A percentile compares a stretch with the other conserved stretches of the same genome.
Evolutionary conservation across 30 jellyfish, hydroid and myxozoan genomes (phyloP).

Genomic region (Chrysaora quinquecirrha): DNA sequence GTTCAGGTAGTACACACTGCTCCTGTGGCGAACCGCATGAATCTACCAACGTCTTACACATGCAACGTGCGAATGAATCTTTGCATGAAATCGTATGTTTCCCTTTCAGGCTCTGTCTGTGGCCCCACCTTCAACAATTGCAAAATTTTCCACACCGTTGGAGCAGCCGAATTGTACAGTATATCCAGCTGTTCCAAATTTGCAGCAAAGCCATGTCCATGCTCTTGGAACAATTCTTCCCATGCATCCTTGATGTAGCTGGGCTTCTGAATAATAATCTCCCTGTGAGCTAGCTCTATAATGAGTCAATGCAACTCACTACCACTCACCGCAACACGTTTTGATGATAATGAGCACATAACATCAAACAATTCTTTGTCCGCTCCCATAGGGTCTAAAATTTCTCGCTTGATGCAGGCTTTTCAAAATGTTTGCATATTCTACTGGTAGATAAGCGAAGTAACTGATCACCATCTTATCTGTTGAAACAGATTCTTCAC

Average conservation of each 20-base stretch:
- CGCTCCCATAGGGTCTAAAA: background rate
- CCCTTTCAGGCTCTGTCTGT: too few species aligned
- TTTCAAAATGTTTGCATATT: too few species aligned
- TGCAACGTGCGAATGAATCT: too few species aligned
- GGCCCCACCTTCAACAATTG: too few species aligned
- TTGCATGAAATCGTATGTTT: too few species aligned
- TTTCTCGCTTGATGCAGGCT: background rate
- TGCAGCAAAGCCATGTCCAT: too few species aligned
- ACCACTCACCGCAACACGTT: background rate
- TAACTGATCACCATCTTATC: background rate
- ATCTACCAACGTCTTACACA: too few species aligned
- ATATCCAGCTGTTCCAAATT: background rate
- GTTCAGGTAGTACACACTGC: too few species aligned
- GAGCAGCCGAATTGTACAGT: too few species aligned
- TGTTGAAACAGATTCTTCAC: background rate
- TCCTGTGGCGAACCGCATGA: too few species aligned
- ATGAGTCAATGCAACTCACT: background rate
- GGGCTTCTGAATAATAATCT: background rate
- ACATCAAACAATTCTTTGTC: background rate
- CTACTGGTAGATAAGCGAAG: background rate
- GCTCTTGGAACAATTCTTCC: background rate
- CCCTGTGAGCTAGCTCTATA: background rate
- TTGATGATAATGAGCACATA: background rate
- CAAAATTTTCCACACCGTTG: too few species aligned
- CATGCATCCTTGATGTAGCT: background rate